Conservation (phyloP, 2,888 invertebrate species). For the Campoplex capitator region DNA sequence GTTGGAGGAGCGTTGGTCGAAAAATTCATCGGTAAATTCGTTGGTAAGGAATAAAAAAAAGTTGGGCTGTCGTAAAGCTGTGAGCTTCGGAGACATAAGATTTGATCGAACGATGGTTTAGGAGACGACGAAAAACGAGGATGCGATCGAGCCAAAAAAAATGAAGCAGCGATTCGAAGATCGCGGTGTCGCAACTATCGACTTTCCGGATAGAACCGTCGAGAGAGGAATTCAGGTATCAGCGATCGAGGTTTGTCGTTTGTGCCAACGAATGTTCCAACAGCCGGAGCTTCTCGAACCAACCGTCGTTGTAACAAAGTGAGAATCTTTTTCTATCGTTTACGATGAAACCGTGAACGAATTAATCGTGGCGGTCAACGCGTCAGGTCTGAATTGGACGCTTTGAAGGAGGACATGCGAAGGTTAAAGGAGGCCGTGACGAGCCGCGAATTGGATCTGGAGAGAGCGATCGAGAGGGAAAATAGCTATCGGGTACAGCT, state of each 20-base stretch:
- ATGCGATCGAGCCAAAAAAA: neutral
- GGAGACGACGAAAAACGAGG: neutral
- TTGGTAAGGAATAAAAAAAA: neutral
- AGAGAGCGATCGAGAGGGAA: slow-evolving; percentile 76
- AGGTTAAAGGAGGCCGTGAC: slow-evolving; percentile 77
- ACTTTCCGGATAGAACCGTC: slow-evolving; percentile 41
- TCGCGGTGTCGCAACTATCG: slow-evolving; percentile 65
- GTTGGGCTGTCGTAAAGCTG: too few species aligned
- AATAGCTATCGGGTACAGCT: slow-evolving; percentile 79
- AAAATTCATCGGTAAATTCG: slow-evolving; percentile 10
- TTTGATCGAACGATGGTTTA: too few species aligned
- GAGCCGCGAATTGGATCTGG: slow-evolving; percentile 77
- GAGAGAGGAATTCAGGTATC: slow-evolving; percentile 72
- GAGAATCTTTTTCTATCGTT: neutral
- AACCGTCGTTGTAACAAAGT: slow-evolving; percentile 78
- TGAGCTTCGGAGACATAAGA: neutral
- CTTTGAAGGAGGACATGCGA: slow-evolving; percentile 79
- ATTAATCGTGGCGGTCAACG: neutral
- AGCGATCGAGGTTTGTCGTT: slow-evolving; percentile 71
- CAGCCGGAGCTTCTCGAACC: slow-evolving; percentile 68
- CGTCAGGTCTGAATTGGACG: slow-evolving; percentile 78
- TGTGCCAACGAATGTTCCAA: slow-evolving; percentile 74
- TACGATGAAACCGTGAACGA: too few species aligned
- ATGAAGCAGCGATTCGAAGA: slow-evolving; percentile 17
- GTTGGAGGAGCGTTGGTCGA: slow-evolving; percentile 49